Evolutionary conservation across 2,797 vertebrate species (phyloP).

Genomic region (Silurus lanzhouensis): DNA sequence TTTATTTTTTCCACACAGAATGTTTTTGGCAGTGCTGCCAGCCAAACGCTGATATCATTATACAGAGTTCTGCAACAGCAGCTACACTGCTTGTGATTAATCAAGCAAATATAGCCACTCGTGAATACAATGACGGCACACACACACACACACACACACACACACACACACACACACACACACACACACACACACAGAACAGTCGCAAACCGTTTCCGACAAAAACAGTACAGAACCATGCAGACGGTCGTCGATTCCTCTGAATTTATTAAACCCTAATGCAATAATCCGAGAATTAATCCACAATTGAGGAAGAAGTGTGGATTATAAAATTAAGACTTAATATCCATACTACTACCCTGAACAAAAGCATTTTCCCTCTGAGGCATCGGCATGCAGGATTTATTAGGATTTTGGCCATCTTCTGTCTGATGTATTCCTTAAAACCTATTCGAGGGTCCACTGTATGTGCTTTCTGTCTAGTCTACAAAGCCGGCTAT

Average conservation of each 20-base stretch:
- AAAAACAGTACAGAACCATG: background rate
- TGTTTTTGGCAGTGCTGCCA: conserved; percentile 41
- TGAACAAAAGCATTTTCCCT: background rate
- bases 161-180: conserved; percentile 9
- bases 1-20: conserved; percentile 38
- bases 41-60: conserved; percentile 54
- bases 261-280: background rate
- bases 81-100: conserved; percentile 50
- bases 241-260: background rate
- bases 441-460: background rate
- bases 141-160: conserved; percentile 5
- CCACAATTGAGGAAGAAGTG: background rate
- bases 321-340: conserved; percentile 10
- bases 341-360: background rate
- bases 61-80: conserved; percentile 35
- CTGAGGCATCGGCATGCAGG: background rate
- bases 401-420: conserved; percentile 1
- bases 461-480: background rate
- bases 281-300: background rate
- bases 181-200: conserved; percentile 5
- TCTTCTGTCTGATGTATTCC: background rate
- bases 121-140: conserved; percentile 21
- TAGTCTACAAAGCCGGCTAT: background rate
- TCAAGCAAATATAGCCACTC: conserved; percentile 50
- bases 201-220: background rate